Evolutionary conservation across 2,113 vertebrate species (phyloP), one percentile per base, ranked within the genome.

Genomic region (Cyanoliseus patagonus): DNA sequence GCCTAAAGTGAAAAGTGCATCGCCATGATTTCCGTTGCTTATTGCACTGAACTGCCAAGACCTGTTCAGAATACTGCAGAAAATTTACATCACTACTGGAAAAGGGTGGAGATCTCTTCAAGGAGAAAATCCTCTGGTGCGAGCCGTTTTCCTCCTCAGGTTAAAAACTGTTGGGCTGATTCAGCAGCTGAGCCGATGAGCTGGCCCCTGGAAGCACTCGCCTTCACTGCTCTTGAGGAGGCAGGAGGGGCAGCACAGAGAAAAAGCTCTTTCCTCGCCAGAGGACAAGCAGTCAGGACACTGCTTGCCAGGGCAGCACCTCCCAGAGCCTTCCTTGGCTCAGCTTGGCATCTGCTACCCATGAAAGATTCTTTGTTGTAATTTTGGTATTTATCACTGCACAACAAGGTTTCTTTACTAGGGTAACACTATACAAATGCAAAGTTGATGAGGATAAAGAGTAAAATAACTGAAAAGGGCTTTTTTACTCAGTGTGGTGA

Each of bases 131-230:
- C 24, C 35, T 68, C 39, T 55, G 37, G 39, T 81, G 64, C 49
- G 76, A 80, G 83, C 76, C 52, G 11, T 93, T 93, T 94, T 93
- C 59, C 87, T 88, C 73, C 90, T 41, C 47, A 27, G 68, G 55
- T 75, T 93, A 84, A 73, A 88, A 86, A 87, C 87, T 83, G 86
- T 76, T 62, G 84, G 84, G 90, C 93, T 97, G 93, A 96, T 91
- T 92, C 94, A 95, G 93, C 87, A 83, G n/a, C 67, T 69, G 70
- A 63, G 84, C 75, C 75, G 82, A 84, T 24, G 80, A 81, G 68
- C 3, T 75, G 94, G 76, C 47, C 90, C 67, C 86, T 93, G 83
- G 39, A 88, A 94, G 76, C 51, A 20, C 37, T 95, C 3, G 10
- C 64, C 37, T 41, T 63, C n/a, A 2, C 17, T 86, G 79, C 24